phyloP scores from a whole-genome alignment of 2,113 vertebrate species.

The Pelvicachromis taeniatus region DNA sequence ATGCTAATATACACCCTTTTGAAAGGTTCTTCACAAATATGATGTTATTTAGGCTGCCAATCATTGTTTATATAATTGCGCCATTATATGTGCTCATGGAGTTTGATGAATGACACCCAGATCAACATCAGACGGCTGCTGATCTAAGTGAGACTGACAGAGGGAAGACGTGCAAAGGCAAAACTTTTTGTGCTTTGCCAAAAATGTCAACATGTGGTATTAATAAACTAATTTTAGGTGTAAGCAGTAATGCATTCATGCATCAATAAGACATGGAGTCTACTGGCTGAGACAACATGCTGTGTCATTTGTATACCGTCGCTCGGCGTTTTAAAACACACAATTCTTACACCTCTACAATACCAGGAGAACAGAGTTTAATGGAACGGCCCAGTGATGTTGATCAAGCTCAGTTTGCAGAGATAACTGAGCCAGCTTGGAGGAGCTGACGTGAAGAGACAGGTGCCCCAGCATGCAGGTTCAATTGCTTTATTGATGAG shows the following conservation, averaged over 20 bases:
- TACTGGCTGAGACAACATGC: not conserved
- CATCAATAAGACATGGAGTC: not conserved
- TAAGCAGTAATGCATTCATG: not conserved
- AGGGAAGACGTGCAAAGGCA: not conserved
- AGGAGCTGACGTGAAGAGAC: slow-evolving; percentile 13
- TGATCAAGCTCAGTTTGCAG: not conserved
- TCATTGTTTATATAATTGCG: slow-evolving; percentile 70
- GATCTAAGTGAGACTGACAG: slow-evolving; percentile 3
- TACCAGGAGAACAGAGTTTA: not conserved
- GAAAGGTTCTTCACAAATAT: slow-evolving; percentile 71
- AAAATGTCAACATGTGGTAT: not conserved
- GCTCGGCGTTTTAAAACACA: not conserved
- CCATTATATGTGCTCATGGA: slow-evolving; percentile 27
- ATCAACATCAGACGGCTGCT: slow-evolving; percentile 4
- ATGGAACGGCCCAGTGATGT: too few species aligned
- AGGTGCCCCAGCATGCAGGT: slow-evolving; percentile 2
- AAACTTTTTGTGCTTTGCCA: slow-evolving; percentile 18
- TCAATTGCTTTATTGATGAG: slow-evolving; percentile 41
- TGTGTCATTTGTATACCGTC: not conserved
- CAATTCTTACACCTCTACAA: not conserved
- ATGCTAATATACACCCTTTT: slow-evolving; percentile 75
- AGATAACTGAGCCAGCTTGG: slow-evolving; percentile 3
- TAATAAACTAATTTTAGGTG: not conserved
- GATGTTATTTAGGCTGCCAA: slow-evolving; percentile 73
- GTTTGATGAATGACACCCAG: slow-evolving; percentile 55